These are phyloP conservation scores for Astreopora myriophthalma DNA, from an alignment of 64 coral and sea anemone species.

Conservation along the genomic window DNA sequence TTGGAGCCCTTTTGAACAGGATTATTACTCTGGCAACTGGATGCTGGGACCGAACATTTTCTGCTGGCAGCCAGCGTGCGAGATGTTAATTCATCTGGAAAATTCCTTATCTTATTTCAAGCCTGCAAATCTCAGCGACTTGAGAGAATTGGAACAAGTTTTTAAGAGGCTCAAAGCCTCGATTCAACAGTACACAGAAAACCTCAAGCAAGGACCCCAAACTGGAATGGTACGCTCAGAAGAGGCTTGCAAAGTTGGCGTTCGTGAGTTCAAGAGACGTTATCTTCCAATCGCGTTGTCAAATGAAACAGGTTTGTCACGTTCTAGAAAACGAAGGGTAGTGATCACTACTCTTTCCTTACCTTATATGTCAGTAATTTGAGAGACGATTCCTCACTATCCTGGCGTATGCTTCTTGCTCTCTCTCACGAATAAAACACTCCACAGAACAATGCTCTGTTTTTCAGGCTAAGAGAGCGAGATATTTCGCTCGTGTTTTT, in stretches of 20 bases:
- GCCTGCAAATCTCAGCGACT: not conserved
- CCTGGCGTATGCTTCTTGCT: no score
- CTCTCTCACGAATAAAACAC: no score
- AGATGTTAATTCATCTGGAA: not conserved
- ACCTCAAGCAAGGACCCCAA: not conserved
- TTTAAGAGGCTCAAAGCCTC: not conserved
- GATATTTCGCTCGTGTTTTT: no score
- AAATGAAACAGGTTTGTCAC: not conserved
- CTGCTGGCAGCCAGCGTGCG: not conserved
- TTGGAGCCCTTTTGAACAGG: conserved; percentile 5
- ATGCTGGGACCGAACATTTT: not conserved
- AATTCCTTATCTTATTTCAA: not conserved
- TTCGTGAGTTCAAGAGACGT: not conserved
- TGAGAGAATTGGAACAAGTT: not conserved
- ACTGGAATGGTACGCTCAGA: not conserved
- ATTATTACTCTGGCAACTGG: conserved; percentile 1
- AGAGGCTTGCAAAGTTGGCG: not conserved
- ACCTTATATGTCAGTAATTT: no score
- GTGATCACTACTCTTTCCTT: no score
- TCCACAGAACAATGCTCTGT: no score
- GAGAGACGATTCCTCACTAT: no score
- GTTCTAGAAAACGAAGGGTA: not conserved
- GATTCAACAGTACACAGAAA: not conserved
- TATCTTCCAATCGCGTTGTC: not conserved
- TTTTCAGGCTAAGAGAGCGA: no score